Base-by-base conservation (phyloP, 2,797 vertebrate genomes). In the Hydrocynus forskahlii region DNA sequence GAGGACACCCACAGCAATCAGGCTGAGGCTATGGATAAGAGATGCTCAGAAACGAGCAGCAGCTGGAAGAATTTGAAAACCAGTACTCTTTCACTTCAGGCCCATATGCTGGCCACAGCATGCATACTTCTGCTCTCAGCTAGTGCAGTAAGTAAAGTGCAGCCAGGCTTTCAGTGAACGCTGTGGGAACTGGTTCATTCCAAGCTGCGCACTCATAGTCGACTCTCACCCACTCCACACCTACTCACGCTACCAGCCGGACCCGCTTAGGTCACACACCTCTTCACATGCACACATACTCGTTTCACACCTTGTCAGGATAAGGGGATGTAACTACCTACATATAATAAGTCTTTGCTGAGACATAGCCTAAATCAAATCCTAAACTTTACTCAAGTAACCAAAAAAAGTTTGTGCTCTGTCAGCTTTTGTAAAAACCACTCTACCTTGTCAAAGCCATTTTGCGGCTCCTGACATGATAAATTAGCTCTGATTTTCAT, bases 211-310 rank as follows among this genome's bases (percentile, higher is more conserved):
- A 4, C 78, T 72, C 48, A 45, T 64, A 80, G 38, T 66, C 13
- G 7, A 54, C 74, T 76, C 67, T 19, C 29, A 29, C 67, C 69
- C 45, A 62, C 68, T 68, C 29, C 35, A 52, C 74, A 75, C 81
- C 69, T 68, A 74, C 81, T 16, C 38, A 2, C 7, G 23, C 45
- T 52, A 19, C 74, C 50, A 45, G 10, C 29, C 40, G 45, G 29
- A 50, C 19, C 14, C 25, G 67, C 29, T 75, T 17, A 23, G 60
- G n/a, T 80, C 48, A 69, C 10, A 50, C 68, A 76, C 48, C 74
- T 66, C 66, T 40, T 50, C 29, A 17, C 62, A 66, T 6, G 43
- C 48, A 50, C 48, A 50, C 48, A 45, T n/a, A 21, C 21, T 59
- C 21, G n/a, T 23, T 59, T 59, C 40, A 67, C n/a, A n/a, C 35